Percentiles rank a stretch among this genome's conserved stretches.
phyloP scores from a whole-genome alignment of 2,797 vertebrate genomes.

The Eleutherodactylus coqui region DNA sequence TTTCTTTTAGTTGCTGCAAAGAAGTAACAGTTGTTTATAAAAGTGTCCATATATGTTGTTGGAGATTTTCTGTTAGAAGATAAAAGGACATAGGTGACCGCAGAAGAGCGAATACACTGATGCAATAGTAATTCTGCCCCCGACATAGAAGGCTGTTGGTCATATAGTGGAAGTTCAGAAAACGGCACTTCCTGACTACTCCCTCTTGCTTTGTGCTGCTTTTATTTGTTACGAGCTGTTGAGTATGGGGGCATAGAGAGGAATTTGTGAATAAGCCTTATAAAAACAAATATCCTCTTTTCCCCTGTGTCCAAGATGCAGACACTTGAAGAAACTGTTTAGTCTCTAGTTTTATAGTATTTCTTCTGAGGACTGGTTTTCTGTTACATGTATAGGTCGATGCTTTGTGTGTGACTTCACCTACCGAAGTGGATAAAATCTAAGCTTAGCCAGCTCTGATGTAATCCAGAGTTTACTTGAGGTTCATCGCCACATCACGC shows the following conservation, averaged over 20 bases:
- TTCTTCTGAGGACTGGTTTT: background rate
- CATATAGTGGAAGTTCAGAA: background rate
- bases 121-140: too few species aligned
- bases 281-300: background rate
- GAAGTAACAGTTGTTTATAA: too few species aligned
- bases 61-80: too few species aligned
- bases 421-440: constrained; percentile 41
- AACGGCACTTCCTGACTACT: background rate
- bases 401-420: constrained; percentile 21
- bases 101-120: too few species aligned
- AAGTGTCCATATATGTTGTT: too few species aligned
- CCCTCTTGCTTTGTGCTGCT: too few species aligned
- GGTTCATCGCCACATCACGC: constrained; percentile 22
- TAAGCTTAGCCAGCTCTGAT: constrained; percentile 43
- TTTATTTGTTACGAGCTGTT: too few species aligned
- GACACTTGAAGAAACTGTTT: background rate
- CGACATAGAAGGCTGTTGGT: too few species aligned
- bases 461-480: constrained; percentile 53
- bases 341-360: background rate
- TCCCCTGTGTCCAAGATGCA: background rate
- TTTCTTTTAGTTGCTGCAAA: too few species aligned
- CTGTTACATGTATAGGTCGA: background rate
- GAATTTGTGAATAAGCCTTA: background rate
- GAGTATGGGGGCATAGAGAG: too few species aligned
- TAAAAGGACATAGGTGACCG: too few species aligned